Evolutionary conservation across 2,888 invertebrate species (phyloP), one percentile per base, ranked within the genome.

Genomic region (Aphodius sticticus): DNA sequence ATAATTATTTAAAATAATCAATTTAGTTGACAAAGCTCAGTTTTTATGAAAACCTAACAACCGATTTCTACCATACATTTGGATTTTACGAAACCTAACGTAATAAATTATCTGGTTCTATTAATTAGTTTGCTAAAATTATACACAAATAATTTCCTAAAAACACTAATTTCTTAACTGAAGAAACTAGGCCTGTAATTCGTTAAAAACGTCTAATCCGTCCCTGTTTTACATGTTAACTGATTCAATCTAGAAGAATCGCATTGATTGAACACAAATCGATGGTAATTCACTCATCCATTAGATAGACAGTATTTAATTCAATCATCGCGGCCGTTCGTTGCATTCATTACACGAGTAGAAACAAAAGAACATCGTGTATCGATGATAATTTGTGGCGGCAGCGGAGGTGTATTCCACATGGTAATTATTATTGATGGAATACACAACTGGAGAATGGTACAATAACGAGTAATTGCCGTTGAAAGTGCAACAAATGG

Each of bases 371-470:
- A 53, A 53, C 53, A 53, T 53, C 53, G 53, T 1, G 53, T 53
- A 53, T 53, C 12, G 53, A 53, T 53, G 53, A 53, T 53, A 53
- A 53, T 53, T 53, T 53, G 53, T 53, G 53, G 6, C 6, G 2
- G 53, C 6, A 53, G 7, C 53, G 53, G 53, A 9, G 38, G 12
- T 53, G 53, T 53, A 53, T 53, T 9, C 3, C 53, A 53, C 53
- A 53, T 53, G 53, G 53, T 53, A 53, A 53, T 53, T 53, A 53
- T 53, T 53, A 53, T 53, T 53, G 53, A 53, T 53, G 53, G 53
- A 53, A 53, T 26, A 26, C 53, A 53, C 53, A 53, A 53, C 12
- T 53, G 53, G 7, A 53, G 53, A 53, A 7, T 7, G 53, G 53
- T 53, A 53, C 1, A 53, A 53, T 53, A 5, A 53, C 2, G 1